phyloP scores from a whole-genome alignment of 2,888 invertebrate genomes.

The Philereme transversata region DNA sequence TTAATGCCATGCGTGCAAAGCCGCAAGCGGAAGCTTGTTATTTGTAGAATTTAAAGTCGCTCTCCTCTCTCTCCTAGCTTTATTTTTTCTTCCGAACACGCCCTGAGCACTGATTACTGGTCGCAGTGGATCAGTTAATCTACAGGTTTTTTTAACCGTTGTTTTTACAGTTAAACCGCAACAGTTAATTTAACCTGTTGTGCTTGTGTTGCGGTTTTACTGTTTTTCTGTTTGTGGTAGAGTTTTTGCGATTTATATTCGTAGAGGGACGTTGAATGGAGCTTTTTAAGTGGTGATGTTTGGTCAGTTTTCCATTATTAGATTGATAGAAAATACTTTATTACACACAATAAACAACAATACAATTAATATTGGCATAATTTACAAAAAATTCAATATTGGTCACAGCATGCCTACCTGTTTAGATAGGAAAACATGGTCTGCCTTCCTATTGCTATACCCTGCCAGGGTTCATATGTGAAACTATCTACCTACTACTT shows the following conservation, averaged over 20 bases:
- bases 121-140: constrained; percentile 51
- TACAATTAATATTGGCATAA: too few species aligned
- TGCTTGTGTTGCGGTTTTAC: constrained; percentile 8
- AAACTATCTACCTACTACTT: too few species aligned
- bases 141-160: constrained; percentile 47
- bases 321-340: too few species aligned
- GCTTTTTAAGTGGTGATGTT: constrained; percentile 3
- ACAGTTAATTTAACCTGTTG: constrained; percentile 34
- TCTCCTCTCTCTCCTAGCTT: constrained; percentile 45
- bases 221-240: constrained; percentile 17
- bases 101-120: constrained; percentile 54
- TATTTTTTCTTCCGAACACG: constrained; percentile 49
- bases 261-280: neutral
- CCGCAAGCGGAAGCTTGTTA: too few species aligned
- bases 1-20: too few species aligned
- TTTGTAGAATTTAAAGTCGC: constrained; percentile 31
- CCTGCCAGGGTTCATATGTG: too few species aligned
- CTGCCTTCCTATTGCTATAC: too few species aligned
- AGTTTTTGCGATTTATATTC: neutral
- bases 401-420: too few species aligned
- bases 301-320: too few species aligned
- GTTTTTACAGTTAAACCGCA: constrained; percentile 45
- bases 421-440: too few species aligned
- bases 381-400: too few species aligned
- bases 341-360: too few species aligned